Percentiles rank a stretch among this genome's conserved stretches.
phyloP scores from a whole-genome alignment of 2,797 vertebrate genomes.

The Momotus momota region DNA sequence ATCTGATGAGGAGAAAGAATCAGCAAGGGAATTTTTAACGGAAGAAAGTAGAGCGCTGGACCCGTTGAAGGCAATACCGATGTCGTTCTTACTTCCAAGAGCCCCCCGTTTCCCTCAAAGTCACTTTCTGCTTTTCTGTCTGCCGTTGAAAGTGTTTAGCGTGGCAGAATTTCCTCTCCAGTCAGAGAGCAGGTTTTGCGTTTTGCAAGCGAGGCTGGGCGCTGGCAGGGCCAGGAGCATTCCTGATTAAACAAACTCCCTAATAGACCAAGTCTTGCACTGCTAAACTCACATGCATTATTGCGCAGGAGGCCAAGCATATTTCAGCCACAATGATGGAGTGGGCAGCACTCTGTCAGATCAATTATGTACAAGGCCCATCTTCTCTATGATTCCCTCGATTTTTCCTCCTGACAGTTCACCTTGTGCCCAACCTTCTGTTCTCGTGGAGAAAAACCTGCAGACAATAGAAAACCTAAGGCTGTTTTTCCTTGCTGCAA shows the following conservation, averaged over 20 bases:
- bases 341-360: constrained; percentile 79
- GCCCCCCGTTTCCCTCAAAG: not conserved
- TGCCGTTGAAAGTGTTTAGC: constrained; percentile 28
- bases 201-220: not conserved
- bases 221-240: constrained; percentile 23
- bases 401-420: constrained; percentile 78
- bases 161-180: constrained; percentile 32
- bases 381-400: constrained; percentile 76
- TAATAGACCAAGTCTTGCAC: constrained; percentile 61
- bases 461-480: constrained; percentile 63
- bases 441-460: constrained; percentile 72
- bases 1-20: not conserved
- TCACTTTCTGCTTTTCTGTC: constrained; percentile 42
- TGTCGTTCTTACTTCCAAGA: not conserved
- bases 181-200: constrained; percentile 22
- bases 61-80: not conserved
- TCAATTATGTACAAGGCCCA: constrained; percentile 79
- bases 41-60: not conserved
- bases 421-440: constrained; percentile 80
- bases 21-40: not conserved
- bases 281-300: constrained; percentile 64
- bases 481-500: constrained; percentile 32
- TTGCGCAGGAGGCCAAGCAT: constrained; percentile 56
- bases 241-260: constrained; percentile 72
- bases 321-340: constrained; percentile 73